Base-by-base conservation (phyloP, 2,888 invertebrate species). In the Hirtodrosophila confusa region DNA sequence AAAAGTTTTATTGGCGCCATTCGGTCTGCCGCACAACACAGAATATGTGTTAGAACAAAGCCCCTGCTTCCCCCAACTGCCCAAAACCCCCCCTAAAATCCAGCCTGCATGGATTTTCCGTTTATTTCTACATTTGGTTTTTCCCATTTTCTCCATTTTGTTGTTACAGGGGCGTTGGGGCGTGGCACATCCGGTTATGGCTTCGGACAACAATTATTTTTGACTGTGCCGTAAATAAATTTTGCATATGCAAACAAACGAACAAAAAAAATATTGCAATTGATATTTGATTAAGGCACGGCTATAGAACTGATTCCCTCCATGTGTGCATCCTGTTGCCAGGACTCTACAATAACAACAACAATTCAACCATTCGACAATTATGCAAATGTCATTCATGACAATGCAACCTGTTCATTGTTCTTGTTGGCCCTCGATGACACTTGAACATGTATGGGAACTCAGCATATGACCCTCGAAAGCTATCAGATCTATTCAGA, bases 1-100 rank as follows among this genome's bases (percentile, higher is more conserved):
- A 68, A 70, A 85, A 83, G 68, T 86, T 86, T 86, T 86, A 83
- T 79, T 83, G 84, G 78, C 86, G 84, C 84, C 84, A 76, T 74
- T 86, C 57, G 76, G 84, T 84, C 84, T 86, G 76, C 74, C 75
- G 61, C 76, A 84, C 57, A 76, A 53, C 47, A 69, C 63, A 37
- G 50, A 80, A 72, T 69, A 41, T 75, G 55, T 65, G 75, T 60
- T 74, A 43, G 50, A 51, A 39, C 24, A 61, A 24, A 55, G 17
- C 51, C 31, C 27, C 41, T 27, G n/a, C 43, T 23, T 8, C 6
- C 27, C 10, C 8, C 23, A n/a, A 9, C 31, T 17, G 17, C 31
- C 11, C 33, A 6, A 27, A 27, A 35, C 0, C 39, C 12, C 4
- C 41, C 35, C 23, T 6, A 3, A 23, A 31, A 37, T 31, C 4